Evolutionary conservation across 2,113 vertebrate species (phyloP), one percentile per base, ranked within the genome.

Genomic region (Zosterops lateralis): DNA sequence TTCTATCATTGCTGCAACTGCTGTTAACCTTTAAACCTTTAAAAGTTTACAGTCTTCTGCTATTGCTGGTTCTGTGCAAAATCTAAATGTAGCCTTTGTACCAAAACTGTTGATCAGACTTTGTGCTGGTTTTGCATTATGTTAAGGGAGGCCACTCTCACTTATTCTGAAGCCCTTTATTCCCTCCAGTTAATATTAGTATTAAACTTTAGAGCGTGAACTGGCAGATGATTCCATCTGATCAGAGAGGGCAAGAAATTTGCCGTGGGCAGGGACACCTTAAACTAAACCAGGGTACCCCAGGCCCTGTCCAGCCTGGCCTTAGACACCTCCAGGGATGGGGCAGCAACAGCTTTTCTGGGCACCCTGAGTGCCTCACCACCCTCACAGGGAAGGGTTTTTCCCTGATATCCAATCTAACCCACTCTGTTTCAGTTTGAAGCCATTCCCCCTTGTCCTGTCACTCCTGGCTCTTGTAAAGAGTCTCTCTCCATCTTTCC

Each of bases 41-140:
- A 24, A n/a, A 82, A 25, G 96, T 96, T 96, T 96, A 94, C 96
- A 96, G 96, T 96, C 81, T 95, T 86, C 36, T 78, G 9, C 38
- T 64, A 0, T 36, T 47, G 47, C 64, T 85, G 47, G 25, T 40
- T 78, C 64, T 89, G 44, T 82, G 72, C 42, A 65, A 95, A 91
- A 84, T 84, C 64, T 58, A 77, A 92, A 48, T 0, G 26, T 42
- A 91, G 84, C 89, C 93, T 92, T 95, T 96, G 84, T 76, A 70
- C 91, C 84, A 84, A 90, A 87, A 58, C 9, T 50, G n/a, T 74
- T 73, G 32, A 44, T 82, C 53, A 87, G 75, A 83, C 42, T 94
- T 96, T 47, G 38, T 77, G 78, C 54, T n/a, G 34, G 1, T 15
- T 60, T 95, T 60, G 17, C 34, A 24, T 36, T 73, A 57, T 75